Base-by-base conservation (phyloP, 2,888 invertebrate genomes). In the Erebia epiphron region DNA sequence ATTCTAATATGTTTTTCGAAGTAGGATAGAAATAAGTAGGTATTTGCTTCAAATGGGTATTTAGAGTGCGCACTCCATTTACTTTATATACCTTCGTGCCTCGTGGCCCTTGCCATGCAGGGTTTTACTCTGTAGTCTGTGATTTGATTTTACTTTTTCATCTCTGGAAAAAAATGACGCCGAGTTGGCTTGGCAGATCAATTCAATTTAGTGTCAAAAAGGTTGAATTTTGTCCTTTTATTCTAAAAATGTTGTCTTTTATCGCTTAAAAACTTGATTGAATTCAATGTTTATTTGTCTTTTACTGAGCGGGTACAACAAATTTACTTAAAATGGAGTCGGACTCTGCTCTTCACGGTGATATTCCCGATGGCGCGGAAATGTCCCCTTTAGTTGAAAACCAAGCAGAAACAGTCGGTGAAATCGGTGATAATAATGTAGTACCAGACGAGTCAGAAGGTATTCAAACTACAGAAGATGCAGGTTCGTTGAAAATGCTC, bases 341-440 rank as follows among this genome's bases (percentile, higher is more conserved):
- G 26, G 91, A 93, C 77, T 86, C 90, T 65, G 87, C 84, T 73
- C 80, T 89, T 75, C 89, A 88, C 67, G 85, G 82, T 73, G 91
- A 90, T 80, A 83, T 85, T 76, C 81, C 88, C 76, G 92, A 92
- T 90, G 92, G 93, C 91, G 93, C 90, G 90, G 92, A 93, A 90
- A 90, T 89, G 79, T 90, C 86, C 74, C 88, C 89, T 79, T 80
- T 88, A 79, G 87, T 83, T 78, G 92, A 90, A 82, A 87, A 86
- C 77, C 87, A 87, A 80, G 78, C 77, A 68, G 91, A 91, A 80
- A 84, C 83, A 75, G 78, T 82, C 72, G 88, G 81, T 69, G 88
- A 89, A 79, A 80, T 83, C 74, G 83, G 86, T 75, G 92, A 89
- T 80, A 87, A 85, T 80, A 89, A 89, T 82, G 83, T 86, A 76